A percentile compares a stretch with the other conserved stretches of the same genome.
Conservation (phyloP, 1,140 invertebrate species). For the Sitophilus oryzae region DNA sequence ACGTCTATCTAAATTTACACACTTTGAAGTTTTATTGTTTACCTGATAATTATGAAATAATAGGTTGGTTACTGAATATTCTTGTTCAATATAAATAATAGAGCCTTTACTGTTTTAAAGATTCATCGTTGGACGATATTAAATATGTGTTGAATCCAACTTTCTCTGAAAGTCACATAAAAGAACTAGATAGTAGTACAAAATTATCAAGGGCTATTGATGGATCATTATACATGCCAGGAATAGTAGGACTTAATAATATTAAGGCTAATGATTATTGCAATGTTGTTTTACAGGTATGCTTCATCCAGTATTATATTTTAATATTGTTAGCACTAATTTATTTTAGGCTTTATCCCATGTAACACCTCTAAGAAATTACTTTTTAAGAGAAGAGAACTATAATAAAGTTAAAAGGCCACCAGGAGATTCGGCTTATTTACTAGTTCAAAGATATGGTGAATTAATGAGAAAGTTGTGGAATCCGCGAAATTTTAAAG, state of each 20-base stretch:
- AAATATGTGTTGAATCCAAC: slow-evolving; percentile 99
- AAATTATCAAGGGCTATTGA: slow-evolving; percentile 94
- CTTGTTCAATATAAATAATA: not conserved
- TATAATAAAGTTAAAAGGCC: slow-evolving; percentile 84
- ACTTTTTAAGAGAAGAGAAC: slow-evolving; percentile 90
- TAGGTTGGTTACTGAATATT: slow-evolving; percentile 57
- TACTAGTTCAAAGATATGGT: slow-evolving; percentile 95
- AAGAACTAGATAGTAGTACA: slow-evolving; percentile 69
- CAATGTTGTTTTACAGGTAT: slow-evolving; percentile 93
- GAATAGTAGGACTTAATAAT: slow-evolving; percentile 96
- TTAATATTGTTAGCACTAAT: too few species aligned
- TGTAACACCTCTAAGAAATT: slow-evolving; percentile 89
- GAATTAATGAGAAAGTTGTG: slow-evolving; percentile 96
- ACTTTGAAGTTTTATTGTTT: slow-evolving; percentile 98
- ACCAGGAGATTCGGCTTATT: slow-evolving; percentile 84
- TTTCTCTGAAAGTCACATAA: slow-evolving; percentile 79
- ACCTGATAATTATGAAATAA: slow-evolving; percentile 99
- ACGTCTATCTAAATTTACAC: slow-evolving; percentile 96
- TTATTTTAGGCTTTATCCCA: slow-evolving; percentile 80
- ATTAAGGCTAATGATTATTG: slow-evolving; percentile 99
- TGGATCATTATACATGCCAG: slow-evolving; percentile 93
- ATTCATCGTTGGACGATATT: slow-evolving; percentile 97
- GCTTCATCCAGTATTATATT: too few species aligned
- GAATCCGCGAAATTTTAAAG: slow-evolving; percentile 99
- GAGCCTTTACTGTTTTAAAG: slow-evolving; percentile 46